Evolutionary conservation across 2,888 invertebrate species (phyloP), one percentile per base, ranked within the genome.

Genomic region (Trisateles emortualis): DNA sequence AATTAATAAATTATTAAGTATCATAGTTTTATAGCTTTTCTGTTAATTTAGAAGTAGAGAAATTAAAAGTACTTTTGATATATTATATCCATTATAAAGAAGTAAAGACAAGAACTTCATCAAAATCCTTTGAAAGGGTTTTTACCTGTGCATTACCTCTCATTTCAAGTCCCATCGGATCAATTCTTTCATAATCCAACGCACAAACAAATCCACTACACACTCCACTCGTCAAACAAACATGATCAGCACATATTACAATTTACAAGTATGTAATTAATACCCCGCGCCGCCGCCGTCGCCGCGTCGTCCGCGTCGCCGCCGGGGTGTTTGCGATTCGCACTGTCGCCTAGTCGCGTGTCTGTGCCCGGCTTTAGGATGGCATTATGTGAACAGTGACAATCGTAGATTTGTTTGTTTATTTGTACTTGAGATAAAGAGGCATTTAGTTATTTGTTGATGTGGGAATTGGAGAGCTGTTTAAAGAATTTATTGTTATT

Each of bases 251-350:
- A 43, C 40, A 45, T 48, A 64, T 70, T 56, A 71, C 59, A 63
- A 71, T 69, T 55, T 56, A 64, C 61, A 62, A 75, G 74, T 59
- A 61, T 64, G 72, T 76, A 73, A 78, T 77, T 73, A 74, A 62
- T 57, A 44, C 42, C 43, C 19, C 36, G 33, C 32, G 32, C 29
- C 8, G n/a, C n/a, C n/a, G n/a, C n/a, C n/a, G n/a, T n/a, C n/a
- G n/a, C n/a, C n/a, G n/a, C n/a, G n/a, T n/a, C n/a, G n/a, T n/a
- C n/a, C n/a, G 10, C 32, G 63, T 67, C 55, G 81, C 80, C 79
- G 74, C 71, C 59, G 72, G 81, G 69, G 59, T 81, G 74, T 81
- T 81, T 74, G 74, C 70, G 30, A 59, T 81, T 79, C 80, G 74
- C 80, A 81, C 72, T 65, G 69, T 62, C 52, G 49, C 76, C 57